Evolutionary conservation across 2,113 vertebrate genomes (phyloP).

Genomic region (Stercorarius parasiticus): DNA sequence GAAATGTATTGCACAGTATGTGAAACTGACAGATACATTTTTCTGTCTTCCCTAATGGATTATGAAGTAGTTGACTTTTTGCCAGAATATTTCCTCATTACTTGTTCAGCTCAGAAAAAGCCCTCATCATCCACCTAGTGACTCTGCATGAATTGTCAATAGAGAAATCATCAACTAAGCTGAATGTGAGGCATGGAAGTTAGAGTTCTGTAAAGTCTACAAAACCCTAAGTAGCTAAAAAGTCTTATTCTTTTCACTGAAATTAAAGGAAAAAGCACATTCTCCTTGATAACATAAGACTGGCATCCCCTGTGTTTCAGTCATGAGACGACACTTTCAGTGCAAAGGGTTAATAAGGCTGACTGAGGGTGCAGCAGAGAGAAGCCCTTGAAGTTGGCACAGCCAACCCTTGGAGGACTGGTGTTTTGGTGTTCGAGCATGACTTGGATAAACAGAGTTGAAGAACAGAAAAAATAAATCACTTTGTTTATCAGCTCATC

Average conservation of each 20-base stretch:
- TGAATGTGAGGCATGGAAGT: not conserved
- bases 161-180: not conserved
- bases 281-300: not conserved
- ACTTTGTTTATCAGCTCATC: not conserved
- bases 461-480: not conserved
- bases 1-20: not conserved
- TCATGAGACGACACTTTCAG: not conserved
- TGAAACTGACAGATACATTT: not conserved
- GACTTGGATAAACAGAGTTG: not conserved
- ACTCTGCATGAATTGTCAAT: not conserved
- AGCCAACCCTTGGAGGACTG: not conserved
- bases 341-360: not conserved
- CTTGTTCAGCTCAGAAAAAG: not conserved
- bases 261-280: not conserved
- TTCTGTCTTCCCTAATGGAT: not conserved
- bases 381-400: not conserved
- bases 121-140: not conserved
- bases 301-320: not conserved
- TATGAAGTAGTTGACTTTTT: slow-evolving; percentile 20
- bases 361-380: not conserved
- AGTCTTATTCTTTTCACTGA: not conserved
- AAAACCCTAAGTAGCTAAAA: not conserved
- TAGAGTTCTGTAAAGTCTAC: not conserved
- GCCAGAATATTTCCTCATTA: slow-evolving; percentile 10
- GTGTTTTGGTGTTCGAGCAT: not conserved